These are phyloP conservation scores for Cydia strobilella DNA, from an alignment of 1,140 invertebrate genomes.

Conservation along the genomic window DNA sequence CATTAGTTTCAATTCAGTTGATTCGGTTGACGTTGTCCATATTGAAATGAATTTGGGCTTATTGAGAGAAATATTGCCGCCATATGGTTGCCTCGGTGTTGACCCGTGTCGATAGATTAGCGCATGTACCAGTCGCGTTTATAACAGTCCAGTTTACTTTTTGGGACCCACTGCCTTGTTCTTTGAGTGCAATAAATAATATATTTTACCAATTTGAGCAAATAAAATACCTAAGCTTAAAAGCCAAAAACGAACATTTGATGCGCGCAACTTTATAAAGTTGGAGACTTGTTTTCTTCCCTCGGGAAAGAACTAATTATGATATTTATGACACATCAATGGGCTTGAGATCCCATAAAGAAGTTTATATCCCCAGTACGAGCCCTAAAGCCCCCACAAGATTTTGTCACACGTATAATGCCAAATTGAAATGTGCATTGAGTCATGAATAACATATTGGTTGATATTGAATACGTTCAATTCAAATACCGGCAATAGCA, in stretches of 20 bases:
- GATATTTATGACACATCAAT: conserved; percentile 5
- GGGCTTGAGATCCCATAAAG: neutral
- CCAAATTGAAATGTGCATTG: conserved; percentile 24
- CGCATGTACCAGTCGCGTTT: too few species aligned
- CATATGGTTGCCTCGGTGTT: neutral
- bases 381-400: neutral
- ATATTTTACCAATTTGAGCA: too few species aligned
- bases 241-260: too few species aligned
- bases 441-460: conserved; percentile 25
- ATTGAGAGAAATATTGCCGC: neutral
- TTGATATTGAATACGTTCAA: conserved; percentile 17
- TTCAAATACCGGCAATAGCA: neutral
- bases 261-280: neutral
- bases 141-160: too few species aligned
- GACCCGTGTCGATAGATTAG: too few species aligned
- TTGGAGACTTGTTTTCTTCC: neutral
- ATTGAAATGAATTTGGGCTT: neutral
- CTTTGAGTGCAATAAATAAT: too few species aligned
- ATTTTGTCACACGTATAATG: conserved; percentile 9
- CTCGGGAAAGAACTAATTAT: neutral
- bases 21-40: neutral
- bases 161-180: too few species aligned
- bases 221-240: too few species aligned
- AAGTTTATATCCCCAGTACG: neutral
- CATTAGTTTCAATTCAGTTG: neutral